Percentiles rank a stretch among this genome's conserved stretches.
Conservation (phyloP, 2,888 invertebrate species). For the Netelia inedita region DNA sequence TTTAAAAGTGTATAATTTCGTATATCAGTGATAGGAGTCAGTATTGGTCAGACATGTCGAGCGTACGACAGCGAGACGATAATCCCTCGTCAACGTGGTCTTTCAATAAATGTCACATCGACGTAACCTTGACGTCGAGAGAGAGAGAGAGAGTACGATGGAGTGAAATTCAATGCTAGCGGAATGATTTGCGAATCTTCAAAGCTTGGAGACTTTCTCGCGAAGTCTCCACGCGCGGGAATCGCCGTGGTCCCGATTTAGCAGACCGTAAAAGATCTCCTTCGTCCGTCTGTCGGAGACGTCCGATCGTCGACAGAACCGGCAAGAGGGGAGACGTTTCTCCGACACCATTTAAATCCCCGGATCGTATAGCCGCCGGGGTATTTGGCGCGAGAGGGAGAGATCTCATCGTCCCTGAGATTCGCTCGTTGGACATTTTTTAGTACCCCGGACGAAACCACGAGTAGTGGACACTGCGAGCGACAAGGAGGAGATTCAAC, state of each 20-base stretch:
- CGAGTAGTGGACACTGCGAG: neutral
- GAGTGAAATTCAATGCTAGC: neutral
- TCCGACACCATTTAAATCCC: constrained; percentile 51
- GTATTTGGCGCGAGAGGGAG: constrained; percentile 13
- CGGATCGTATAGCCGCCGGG: constrained; percentile 5
- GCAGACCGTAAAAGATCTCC: constrained; percentile 54
- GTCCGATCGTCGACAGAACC: constrained; percentile 11
- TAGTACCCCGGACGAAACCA: neutral
- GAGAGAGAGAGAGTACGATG: neutral
- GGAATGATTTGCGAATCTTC: neutral
- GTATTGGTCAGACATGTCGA: constrained; percentile 18
- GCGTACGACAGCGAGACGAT: neutral
- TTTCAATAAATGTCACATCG: neutral
- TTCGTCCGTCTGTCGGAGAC: constrained; percentile 33
- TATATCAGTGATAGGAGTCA: constrained; percentile 28
- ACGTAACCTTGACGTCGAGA: neutral
- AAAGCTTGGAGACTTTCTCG: constrained; percentile 3
- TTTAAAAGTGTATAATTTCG: neutral
- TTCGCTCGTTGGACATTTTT: neutral
- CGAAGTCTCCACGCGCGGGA: neutral
- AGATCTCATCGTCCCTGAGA: constrained; percentile 2
- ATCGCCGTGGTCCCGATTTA: constrained; percentile 46
- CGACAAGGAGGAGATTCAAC: neutral
- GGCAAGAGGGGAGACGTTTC: constrained; percentile 19
- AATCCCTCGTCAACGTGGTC: neutral